A percentile compares a stretch with the other conserved stretches of the same genome.
phyloP scores from a whole-genome alignment of 2,797 vertebrate species.

The Manis crassicaudata region DNA sequence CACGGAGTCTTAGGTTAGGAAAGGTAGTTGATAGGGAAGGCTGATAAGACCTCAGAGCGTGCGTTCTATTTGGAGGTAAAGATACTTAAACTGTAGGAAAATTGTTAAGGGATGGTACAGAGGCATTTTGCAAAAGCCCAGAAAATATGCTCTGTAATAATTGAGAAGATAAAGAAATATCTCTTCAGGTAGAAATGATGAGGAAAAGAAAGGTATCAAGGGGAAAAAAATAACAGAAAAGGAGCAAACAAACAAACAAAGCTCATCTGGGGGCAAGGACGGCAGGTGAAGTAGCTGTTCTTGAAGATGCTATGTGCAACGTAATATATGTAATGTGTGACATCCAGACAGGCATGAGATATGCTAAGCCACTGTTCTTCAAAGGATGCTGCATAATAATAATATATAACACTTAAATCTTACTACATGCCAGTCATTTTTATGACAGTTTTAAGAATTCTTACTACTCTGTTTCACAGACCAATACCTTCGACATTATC shows the following conservation, averaged over 20 bases:
- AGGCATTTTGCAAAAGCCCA: background rate
- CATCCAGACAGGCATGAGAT: background rate
- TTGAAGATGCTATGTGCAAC: background rate
- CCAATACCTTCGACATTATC: background rate
- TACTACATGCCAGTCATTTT: background rate
- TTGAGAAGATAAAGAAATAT: background rate
- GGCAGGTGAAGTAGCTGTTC: background rate
- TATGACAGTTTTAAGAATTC: background rate
- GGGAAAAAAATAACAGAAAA: background rate
- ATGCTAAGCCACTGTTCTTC: background rate
- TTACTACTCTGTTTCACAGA: background rate
- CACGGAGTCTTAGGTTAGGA: background rate
- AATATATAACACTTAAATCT: background rate
- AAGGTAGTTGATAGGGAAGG: background rate
- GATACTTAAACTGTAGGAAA: background rate
- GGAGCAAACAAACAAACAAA: background rate
- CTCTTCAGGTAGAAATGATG: background rate
- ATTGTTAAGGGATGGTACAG: background rate
- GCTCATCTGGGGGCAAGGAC: background rate
- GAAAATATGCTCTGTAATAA: background rate
- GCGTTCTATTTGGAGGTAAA: background rate
- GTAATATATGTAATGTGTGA: background rate
- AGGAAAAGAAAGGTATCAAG: background rate
- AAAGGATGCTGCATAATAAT: background rate
- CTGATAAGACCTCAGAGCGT: background rate